phyloP scores from a whole-genome alignment of 2,113 vertebrate genomes.

The Chionis minor region DNA sequence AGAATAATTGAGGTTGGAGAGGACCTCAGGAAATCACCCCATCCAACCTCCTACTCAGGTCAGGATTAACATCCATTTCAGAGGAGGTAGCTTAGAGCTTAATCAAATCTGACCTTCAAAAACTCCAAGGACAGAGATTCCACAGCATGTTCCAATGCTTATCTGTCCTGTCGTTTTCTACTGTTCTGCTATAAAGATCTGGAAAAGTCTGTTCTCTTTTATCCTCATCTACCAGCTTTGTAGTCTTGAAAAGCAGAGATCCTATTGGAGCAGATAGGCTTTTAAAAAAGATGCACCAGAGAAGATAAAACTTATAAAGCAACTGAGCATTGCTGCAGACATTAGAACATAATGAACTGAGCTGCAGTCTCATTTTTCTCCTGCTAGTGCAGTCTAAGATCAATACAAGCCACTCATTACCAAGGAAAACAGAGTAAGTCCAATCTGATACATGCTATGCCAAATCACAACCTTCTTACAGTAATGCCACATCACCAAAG shows the following conservation, averaged over 20 bases:
- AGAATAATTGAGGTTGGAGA: background rate
- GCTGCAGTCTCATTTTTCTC: background rate
- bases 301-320: background rate
- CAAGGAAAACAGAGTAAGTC: background rate
- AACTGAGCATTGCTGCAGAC: background rate
- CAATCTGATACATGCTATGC: background rate
- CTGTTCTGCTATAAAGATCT: background rate
- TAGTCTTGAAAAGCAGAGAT: background rate
- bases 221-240: background rate
- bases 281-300: background rate
- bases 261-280: background rate
- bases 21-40: background rate
- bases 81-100: background rate
- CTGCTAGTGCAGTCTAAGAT: background rate
- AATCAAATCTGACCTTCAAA: background rate
- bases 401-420: background rate
- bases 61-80: background rate
- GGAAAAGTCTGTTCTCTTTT: background rate
- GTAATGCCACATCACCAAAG: background rate
- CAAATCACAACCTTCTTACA: background rate
- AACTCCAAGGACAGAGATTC: background rate
- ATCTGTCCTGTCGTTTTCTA: background rate
- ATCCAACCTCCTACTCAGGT: background rate
- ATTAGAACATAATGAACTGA: background rate
- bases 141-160: background rate